Evolutionary conservation across 2,113 vertebrate species (phyloP).

Genomic region (Paratilapia polleni): DNA sequence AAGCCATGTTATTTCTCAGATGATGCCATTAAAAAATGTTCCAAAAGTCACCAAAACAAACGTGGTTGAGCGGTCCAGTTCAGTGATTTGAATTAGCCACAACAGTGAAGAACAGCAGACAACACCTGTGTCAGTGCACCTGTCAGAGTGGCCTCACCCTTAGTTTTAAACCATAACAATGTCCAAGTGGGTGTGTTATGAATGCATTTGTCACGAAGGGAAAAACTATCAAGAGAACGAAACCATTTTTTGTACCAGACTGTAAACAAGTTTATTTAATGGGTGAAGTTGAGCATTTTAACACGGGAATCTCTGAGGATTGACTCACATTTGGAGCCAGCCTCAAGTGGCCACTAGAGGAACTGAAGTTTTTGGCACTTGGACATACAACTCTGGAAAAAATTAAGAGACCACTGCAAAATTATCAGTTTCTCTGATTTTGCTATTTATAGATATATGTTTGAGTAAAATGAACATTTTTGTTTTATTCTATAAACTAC

Average conservation of each 20-base stretch:
- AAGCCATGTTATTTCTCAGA: not conserved
- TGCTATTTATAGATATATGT: no score
- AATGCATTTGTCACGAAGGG: not conserved
- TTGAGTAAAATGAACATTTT: no score
- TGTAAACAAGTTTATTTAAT: conserved; percentile 8
- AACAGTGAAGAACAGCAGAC: not conserved
- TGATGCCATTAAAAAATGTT: not conserved
- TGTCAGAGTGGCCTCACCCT: not conserved
- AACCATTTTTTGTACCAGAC: not conserved
- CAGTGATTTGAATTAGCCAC: not conserved
- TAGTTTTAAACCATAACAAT: not conserved
- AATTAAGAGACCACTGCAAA: no score
- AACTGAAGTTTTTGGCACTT: not conserved
- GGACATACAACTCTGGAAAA: no score
- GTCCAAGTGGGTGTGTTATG: no score
- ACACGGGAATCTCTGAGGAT: not conserved
- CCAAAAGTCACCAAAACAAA: not conserved
- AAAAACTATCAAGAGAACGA: not conserved
- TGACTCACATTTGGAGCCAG: not conserved
- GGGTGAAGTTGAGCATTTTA: not conserved
- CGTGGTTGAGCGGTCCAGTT: not conserved
- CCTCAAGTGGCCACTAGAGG: not conserved
- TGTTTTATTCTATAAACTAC: no score
- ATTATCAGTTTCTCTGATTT: no score
- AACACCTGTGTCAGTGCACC: no score